Conservation (phyloP, 2,797 vertebrate species). For the Spinus olivaceus region DNA sequence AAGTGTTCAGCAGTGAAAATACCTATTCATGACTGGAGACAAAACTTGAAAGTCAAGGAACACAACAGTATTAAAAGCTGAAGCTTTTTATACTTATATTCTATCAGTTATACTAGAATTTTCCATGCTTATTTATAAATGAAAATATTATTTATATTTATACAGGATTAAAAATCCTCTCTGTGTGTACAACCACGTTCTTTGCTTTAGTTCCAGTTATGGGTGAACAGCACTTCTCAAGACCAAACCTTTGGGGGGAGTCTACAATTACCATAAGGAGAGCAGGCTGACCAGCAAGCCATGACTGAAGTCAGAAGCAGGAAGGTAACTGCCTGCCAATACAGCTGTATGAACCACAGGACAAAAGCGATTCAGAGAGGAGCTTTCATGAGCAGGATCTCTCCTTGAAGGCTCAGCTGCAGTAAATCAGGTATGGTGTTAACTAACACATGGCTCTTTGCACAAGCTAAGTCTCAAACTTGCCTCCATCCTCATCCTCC, state of each 20-base stretch:
- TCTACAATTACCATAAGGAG: accelerated
- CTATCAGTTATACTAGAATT: not conserved
- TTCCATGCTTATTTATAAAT: not conserved
- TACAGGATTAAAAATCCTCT: not conserved
- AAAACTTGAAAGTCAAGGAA: not conserved
- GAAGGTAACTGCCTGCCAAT: not conserved
- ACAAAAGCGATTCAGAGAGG: not conserved
- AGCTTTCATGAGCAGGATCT: not conserved
- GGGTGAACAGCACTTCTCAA: not conserved
- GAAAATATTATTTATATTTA: not conserved
- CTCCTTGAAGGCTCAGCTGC: not conserved
- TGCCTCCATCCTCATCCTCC: not conserved
- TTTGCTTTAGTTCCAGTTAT: not conserved
- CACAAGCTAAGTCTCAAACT: not conserved
- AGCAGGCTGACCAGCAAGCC: not conserved
- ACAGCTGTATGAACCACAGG: not conserved
- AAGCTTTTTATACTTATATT: not conserved
- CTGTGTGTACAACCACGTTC: not conserved
- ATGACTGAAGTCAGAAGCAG: not conserved
- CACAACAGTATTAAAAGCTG: not conserved
- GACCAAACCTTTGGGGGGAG: not conserved
- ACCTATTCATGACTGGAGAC: not conserved
- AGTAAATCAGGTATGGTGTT: not conserved
- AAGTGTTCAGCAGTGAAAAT: not conserved
- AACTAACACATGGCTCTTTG: not conserved